These are phyloP conservation scores for Nilaparvata lugens DNA, from an alignment of 1,140 invertebrate species.

Conservation along the genomic window DNA sequence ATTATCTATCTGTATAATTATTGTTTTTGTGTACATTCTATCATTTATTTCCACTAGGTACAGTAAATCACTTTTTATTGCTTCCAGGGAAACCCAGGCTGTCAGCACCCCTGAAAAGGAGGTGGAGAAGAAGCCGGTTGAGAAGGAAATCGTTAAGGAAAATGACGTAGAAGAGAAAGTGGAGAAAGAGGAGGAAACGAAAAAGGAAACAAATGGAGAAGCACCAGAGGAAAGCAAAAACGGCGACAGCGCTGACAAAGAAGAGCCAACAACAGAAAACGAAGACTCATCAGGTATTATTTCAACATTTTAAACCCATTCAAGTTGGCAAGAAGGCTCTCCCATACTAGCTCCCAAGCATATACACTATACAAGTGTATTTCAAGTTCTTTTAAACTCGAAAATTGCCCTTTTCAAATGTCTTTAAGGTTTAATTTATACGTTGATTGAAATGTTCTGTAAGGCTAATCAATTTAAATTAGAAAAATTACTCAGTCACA, in stretches of 20 bases:
- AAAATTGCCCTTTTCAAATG: too few species aligned
- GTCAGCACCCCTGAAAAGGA: constrained; percentile 44
- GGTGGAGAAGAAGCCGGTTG: constrained; percentile 42
- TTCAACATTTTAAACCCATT: not conserved
- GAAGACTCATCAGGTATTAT: constrained; percentile 44
- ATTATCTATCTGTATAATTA: too few species aligned
- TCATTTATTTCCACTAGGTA: too few species aligned
- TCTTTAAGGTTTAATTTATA: too few species aligned
- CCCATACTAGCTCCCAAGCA: too few species aligned
- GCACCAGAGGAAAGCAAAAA: constrained; percentile 15
- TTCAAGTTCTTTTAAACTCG: too few species aligned
- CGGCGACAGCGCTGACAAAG: constrained; percentile 32
- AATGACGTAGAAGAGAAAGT: constrained; percentile 34
- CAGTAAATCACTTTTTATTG: constrained; percentile 6
- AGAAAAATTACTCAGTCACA: too few species aligned
- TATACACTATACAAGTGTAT: too few species aligned
- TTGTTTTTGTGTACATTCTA: too few species aligned
- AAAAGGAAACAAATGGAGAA: constrained; percentile 9
- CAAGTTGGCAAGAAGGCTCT: too few species aligned
- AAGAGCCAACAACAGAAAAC: constrained; percentile 49
- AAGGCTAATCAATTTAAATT: too few species aligned
- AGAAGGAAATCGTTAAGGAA: constrained; percentile 27
- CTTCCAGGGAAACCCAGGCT: constrained; percentile 25
- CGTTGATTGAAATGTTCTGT: too few species aligned
- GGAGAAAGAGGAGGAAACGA: constrained; percentile 19